These are phyloP conservation scores for Microtus ochrogaster DNA, from an alignment of 2,113 vertebrate species.

Conservation along the genomic window DNA sequence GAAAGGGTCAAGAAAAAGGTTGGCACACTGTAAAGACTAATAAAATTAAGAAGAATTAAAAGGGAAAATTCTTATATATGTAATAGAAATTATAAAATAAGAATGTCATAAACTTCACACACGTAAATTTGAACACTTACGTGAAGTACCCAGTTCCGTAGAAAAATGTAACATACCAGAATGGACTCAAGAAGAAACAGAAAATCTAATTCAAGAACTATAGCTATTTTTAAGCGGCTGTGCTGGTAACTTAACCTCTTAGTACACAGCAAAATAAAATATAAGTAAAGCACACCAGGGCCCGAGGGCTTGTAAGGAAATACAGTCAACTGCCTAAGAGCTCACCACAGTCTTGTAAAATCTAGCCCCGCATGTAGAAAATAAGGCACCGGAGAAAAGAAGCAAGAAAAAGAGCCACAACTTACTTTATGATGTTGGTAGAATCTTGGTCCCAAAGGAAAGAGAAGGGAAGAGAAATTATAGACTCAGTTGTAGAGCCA, in stretches of 20 bases:
- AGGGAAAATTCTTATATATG: background rate
- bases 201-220: conserved; percentile 58
- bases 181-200: conserved; percentile 59
- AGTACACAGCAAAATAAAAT: conserved; percentile 41
- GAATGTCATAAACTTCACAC: background rate
- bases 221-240: conserved; percentile 46
- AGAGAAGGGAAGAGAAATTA: background rate
- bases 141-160: conserved; percentile 45
- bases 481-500: background rate
- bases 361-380: background rate
- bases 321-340: background rate
- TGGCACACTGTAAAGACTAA: background rate
- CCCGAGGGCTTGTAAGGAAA: background rate
- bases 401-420: background rate
- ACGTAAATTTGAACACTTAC: conserved; percentile 46
- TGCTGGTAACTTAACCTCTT: conserved; percentile 10
- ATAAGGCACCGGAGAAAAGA: background rate
- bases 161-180: conserved; percentile 57
- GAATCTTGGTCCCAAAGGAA: conserved; percentile 37
- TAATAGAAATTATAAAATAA: conserved; percentile 19
- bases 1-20: conserved; percentile 11
- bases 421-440: background rate
- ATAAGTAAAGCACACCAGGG: background rate
- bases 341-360: background rate
- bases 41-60: background rate